phyloP scores from a whole-genome alignment of 1,140 invertebrate genomes.

The Bombyx mandarina region DNA sequence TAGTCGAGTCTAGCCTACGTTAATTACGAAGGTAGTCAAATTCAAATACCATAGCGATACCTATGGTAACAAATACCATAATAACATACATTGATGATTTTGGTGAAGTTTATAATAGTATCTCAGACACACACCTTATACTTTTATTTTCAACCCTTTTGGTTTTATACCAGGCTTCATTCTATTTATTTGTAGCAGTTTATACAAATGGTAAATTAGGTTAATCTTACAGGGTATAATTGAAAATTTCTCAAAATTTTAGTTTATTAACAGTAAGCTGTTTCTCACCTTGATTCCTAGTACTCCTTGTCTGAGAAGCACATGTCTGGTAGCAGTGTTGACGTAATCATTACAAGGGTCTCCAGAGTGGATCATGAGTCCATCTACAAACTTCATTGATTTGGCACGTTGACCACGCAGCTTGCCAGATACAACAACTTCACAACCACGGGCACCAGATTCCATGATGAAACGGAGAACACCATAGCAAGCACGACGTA shows the following conservation, averaged over 20 bases:
- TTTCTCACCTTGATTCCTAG: slow-evolving; percentile 83
- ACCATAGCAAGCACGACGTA: slow-evolving; percentile 96
- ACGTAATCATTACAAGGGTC: slow-evolving; percentile 99
- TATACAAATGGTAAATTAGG: too few relatives aligned
- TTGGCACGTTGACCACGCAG: slow-evolving; percentile 98
- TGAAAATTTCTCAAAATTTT: not conserved
- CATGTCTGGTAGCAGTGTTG: slow-evolving; percentile 97
- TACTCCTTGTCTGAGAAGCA: slow-evolving; percentile 95
- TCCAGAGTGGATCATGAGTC: slow-evolving; percentile 99
- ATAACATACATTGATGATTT: too few relatives aligned
- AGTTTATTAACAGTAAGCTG: not conserved
- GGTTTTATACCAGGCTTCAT: too few relatives aligned
- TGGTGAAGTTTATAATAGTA: too few relatives aligned
- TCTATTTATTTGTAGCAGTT: too few relatives aligned
- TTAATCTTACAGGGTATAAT: too few relatives aligned
- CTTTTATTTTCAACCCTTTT: too few relatives aligned
- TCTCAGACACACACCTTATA: too few relatives aligned
- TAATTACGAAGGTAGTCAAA: too few relatives aligned
- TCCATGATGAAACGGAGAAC: slow-evolving; percentile 99
- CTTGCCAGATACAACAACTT: slow-evolving; percentile 99
- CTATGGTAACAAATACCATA: too few relatives aligned
- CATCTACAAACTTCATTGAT: slow-evolving; percentile 99
- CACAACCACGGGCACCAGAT: slow-evolving; percentile 95
- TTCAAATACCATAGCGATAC: too few relatives aligned
- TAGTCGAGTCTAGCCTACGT: too few relatives aligned